Base-by-base conservation (phyloP, 2,113 vertebrate species). In the Otolemur garnettii region DNA sequence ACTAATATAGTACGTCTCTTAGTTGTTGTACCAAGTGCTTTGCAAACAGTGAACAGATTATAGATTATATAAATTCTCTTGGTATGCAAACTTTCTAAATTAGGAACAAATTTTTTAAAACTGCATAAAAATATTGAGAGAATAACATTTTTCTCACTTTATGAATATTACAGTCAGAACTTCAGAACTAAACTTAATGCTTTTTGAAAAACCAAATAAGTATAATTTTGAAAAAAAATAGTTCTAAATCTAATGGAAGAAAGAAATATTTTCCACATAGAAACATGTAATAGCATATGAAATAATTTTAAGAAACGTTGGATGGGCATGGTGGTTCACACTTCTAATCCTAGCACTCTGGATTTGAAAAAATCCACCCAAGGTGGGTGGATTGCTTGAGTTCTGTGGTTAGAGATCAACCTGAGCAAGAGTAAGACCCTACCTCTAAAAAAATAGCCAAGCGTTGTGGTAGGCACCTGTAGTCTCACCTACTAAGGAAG, bases 151-250 rank as follows among this genome's bases (percentile, higher is more conserved):
- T 72, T 4, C 8, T 71, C 2, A 45, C 68, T 77, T 88, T 45
- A 50, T 45, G 3, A 79, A 42, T 83, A 55, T 72, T 78, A 50
- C 59, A 55, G 8, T 2, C 11, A 30, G 24, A 81, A 35, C 10
- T 24, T 2, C 11, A 30, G 24, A 81, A 35, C 10, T 24, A 30
- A 88, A 28, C 2, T 83, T 22, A 45, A 69, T 86, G 28, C 53
- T 11, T n/a, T 95, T 93, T 90, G 30, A 66, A 94, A 80, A 62
- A 14, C 30, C 75, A 92, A 96, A 26, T 26, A 18, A 93, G 7
- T 78, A 22, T 77, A 64, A 84, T 62, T 85, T 42, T 78, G 19
- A 59, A 28, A 1, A 60, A 75, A 87, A 90, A 30, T 77, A 83
- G 50, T 74, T 90, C 4, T 72, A 85, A 88, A 64, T 9, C 0